Percentiles rank a stretch among this genome's conserved stretches.
phyloP scores from a whole-genome alignment of 2,888 invertebrate species.

The Macroteleia sp. region DNA sequence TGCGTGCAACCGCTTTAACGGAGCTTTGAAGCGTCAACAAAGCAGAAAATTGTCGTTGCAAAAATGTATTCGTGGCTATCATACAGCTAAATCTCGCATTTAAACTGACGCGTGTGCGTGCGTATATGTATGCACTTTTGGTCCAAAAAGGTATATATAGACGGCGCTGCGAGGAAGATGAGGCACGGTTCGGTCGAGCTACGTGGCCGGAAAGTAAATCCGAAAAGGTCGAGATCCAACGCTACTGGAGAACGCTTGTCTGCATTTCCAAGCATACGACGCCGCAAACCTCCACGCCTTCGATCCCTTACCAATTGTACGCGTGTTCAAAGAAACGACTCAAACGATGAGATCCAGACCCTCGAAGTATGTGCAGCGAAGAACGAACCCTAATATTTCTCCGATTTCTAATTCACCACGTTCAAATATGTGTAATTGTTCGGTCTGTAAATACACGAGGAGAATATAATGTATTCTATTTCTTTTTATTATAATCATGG shows the following conservation, averaged over 20 bases:
- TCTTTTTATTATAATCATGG: too few species aligned
- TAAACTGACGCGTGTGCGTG: conserved; percentile 8
- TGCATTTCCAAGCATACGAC: conserved; percentile 69
- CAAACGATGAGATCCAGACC: conserved; percentile 10
- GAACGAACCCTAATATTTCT: too few species aligned
- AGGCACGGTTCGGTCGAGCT: conserved; percentile 63
- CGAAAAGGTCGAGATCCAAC: conserved; percentile 63
- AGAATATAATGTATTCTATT: too few species aligned
- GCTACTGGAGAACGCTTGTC: conserved; percentile 67
- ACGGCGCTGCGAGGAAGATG: too few species aligned
- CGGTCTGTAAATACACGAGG: too few species aligned
- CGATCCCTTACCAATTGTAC: conserved; percentile 26
- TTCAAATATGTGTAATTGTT: neutral
- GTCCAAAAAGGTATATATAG: too few species aligned
- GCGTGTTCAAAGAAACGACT: conserved; percentile 12
- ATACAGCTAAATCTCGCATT: conserved; percentile 26
- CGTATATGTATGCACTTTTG: conserved; percentile 3
- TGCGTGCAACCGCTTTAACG: conserved; percentile 49
- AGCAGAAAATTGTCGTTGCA: conserved; percentile 56
- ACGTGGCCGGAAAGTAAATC: conserved; percentile 74
- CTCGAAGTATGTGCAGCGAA: conserved; percentile 8
- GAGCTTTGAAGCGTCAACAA: conserved; percentile 51
- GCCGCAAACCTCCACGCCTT: conserved; percentile 58
- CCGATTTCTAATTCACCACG: neutral
- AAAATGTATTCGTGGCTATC: conserved; percentile 41